Base-by-base conservation (phyloP, 2,797 vertebrate genomes). In the Threskiornis aethiopicus region DNA sequence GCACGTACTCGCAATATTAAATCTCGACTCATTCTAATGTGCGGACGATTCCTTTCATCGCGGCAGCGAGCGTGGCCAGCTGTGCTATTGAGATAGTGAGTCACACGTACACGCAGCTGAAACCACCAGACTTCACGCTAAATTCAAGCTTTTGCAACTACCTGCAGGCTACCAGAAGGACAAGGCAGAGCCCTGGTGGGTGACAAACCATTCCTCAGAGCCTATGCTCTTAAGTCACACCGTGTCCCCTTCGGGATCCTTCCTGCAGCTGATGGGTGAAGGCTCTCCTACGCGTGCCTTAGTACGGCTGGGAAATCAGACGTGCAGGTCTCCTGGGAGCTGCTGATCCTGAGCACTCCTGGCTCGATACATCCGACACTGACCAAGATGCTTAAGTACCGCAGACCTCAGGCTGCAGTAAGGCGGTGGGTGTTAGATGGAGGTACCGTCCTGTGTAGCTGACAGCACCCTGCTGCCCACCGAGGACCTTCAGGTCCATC, bases 301-400 rank as follows among this genome's bases (percentile, higher is more conserved):
- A 16, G 44, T 2, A 1, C 0, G 1, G 42, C 2, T 15, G 86
- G 72, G 61, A 33, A 51, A 33, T 19, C 1, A 9, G 62, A 9
- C 0, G 9, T 14, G 11, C 16, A 5, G 55, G 33, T 37, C 84
- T 58, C 54, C 31, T 7, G 49, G 69, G 9, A 29, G 87, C 55
- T 15, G 87, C 49, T 33, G 71, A 10, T 14, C 54, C 64, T 0
- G 41, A 51, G 58, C 6, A 6, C 62, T 61, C 44, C 84, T 3
- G 70, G 33, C 65, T 33, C 25, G 1, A 3, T 1, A 1, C 64
- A 10, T n/a, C 66, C 73, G 20, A 3, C 49, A 0, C 37, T 3
- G 76, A 2, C 26, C 21, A 15, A 5, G 58, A 1, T 16, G 13
- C 61, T 6, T 31, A 25, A 14, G 55, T 5, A 6, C 8, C 4